A percentile compares a stretch with the other conserved stretches of the same genome.
Evolutionary conservation across 2,797 vertebrate species (phyloP).

Genomic region (Oreochromis grahami): DNA sequence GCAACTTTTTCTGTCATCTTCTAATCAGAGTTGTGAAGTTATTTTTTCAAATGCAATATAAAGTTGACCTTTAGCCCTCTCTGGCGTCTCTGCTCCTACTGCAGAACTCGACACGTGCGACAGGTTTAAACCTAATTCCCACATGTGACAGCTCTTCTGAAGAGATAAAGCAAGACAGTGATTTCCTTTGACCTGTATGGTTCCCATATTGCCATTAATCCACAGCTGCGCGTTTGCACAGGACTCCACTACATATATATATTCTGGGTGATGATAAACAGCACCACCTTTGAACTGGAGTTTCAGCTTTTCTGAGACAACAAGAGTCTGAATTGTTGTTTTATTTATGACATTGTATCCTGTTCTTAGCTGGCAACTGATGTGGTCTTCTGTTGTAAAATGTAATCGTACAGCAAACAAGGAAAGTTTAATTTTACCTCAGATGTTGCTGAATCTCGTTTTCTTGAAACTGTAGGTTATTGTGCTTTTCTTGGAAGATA

Average conservation of each 20-base stretch:
- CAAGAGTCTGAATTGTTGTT: background rate
- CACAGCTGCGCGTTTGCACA: background rate
- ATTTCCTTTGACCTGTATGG: background rate
- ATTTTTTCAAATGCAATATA: background rate
- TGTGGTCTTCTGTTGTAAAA: background rate
- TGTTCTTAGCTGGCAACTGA: background rate
- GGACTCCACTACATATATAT: background rate
- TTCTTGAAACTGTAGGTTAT: background rate
- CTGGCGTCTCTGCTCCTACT: background rate
- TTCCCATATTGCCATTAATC: background rate
- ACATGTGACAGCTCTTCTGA: background rate
- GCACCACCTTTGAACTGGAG: background rate
- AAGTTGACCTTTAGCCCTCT: background rate
- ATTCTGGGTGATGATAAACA: background rate
- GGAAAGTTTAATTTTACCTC: background rate
- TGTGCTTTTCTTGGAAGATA: background rate
- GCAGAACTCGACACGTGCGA: background rate
- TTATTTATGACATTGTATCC: background rate
- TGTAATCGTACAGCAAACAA: background rate
- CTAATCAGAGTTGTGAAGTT: conserved; percentile 5
- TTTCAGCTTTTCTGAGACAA: background rate
- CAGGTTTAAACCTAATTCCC: background rate
- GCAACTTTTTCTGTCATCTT: background rate
- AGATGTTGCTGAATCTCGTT: background rate
- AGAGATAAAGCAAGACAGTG: background rate